These are phyloP conservation scores for Diploptera punctata DNA, from an alignment of 2,888 invertebrate genomes.

Conservation along the genomic window DNA sequence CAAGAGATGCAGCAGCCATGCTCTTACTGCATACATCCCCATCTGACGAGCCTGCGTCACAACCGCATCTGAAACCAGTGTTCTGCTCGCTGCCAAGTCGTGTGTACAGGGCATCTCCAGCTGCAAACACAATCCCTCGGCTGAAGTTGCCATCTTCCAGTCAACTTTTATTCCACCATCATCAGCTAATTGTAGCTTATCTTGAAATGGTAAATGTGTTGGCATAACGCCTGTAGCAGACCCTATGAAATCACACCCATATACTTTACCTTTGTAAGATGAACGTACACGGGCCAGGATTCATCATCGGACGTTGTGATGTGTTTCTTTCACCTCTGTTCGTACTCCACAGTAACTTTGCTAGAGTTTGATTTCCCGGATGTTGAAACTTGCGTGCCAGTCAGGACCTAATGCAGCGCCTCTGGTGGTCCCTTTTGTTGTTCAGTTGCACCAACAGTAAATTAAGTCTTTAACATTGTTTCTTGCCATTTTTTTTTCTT, in stretches of 20 bases:
- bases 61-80: slow-evolving; percentile 96
- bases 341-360: slow-evolving; percentile 55
- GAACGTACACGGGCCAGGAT: slow-evolving; percentile 72
- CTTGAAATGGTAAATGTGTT: slow-evolving; percentile 53
- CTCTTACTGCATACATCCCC: slow-evolving; percentile 92
- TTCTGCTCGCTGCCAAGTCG: slow-evolving; percentile 76
- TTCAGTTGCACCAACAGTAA: too few species aligned
- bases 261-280: slow-evolving; percentile 73
- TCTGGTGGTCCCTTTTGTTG: too few species aligned
- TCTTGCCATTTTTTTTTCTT: slow-evolving; percentile 46
- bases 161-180: slow-evolving; percentile 90
- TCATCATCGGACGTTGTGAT: slow-evolving; percentile 53
- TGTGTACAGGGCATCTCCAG: slow-evolving; percentile 96
- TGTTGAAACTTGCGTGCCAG: slow-evolving; percentile 80
- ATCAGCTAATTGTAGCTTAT: slow-evolving; percentile 58
- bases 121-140: slow-evolving; percentile 84
- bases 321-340: slow-evolving; percentile 52
- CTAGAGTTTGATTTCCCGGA: slow-evolving; percentile 56
- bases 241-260: slow-evolving; percentile 88
- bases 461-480: too few species aligned
- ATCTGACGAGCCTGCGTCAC: slow-evolving; percentile 98
- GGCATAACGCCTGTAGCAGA: slow-evolving; percentile 95
- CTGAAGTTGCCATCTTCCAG: slow-evolving; percentile 82
- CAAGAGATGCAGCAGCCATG: slow-evolving; percentile 74
- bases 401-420: slow-evolving; percentile 97